Evolutionary conservation across 35 echinoderm and acorn worm species (phyloP).

Genomic region (Lytechinus pictus): DNA sequence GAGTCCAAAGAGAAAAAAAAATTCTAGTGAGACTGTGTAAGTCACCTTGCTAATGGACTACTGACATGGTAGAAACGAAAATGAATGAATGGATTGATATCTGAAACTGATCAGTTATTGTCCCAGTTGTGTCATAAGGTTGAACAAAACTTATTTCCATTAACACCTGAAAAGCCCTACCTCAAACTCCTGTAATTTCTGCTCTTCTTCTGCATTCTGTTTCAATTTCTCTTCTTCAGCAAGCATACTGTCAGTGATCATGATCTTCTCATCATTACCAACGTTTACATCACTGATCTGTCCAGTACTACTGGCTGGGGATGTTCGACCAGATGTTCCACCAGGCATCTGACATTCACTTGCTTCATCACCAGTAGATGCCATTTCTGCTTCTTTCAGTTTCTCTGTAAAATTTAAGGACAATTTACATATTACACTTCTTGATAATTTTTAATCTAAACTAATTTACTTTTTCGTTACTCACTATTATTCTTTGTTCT

Average conservation of each 20-base stretch:
- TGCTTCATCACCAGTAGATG: slow-evolving; percentile 21
- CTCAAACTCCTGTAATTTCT: slow-evolving; percentile 63
- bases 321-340: slow-evolving; percentile 31
- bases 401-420: neutral
- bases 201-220: slow-evolving; percentile 58
- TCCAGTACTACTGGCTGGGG: slow-evolving; percentile 42
- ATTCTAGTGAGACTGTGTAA: no score
- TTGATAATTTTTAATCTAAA: no score
- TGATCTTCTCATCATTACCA: neutral
- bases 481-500: no score
- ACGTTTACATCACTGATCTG: slow-evolving; percentile 33
- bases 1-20: no score
- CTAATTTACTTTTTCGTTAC: no score
- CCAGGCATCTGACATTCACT: slow-evolving; percentile 31
- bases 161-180: neutral
- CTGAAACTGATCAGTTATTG: no score
- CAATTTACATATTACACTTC: no score
- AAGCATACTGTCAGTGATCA: slow-evolving; percentile 77
- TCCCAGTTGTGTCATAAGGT: no score
- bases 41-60: no score
- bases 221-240: slow-evolving; percentile 65
- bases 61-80: no score
- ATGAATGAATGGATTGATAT: no score
- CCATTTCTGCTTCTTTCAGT: slow-evolving; percentile 28
- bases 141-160: no score